Percentiles rank a stretch among this genome's conserved stretches.
Evolutionary conservation across 2,888 invertebrate genomes (phyloP).

Genomic region (Sabatieria punctata): DNA sequence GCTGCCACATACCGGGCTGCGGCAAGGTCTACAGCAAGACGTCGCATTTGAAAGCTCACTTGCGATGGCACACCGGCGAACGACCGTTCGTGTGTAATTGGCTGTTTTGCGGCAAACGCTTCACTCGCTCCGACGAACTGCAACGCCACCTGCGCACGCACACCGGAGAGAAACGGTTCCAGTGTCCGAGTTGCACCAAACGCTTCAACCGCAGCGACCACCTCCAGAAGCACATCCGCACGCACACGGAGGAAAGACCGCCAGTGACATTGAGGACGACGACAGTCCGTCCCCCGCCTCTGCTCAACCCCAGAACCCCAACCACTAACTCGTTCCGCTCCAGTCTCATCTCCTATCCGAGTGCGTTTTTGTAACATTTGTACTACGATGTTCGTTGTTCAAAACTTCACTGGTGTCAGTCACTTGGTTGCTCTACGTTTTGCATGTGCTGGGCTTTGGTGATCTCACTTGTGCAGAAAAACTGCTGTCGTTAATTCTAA

Average conservation of each 20-base stretch:
- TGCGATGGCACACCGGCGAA: slow-evolving; percentile 94
- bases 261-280: background rate
- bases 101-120: slow-evolving; percentile 82
- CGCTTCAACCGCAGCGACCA: slow-evolving; percentile 95
- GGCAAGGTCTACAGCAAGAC: slow-evolving; percentile 67
- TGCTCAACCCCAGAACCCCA: no score
- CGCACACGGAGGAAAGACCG: slow-evolving; percentile 43
- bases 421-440: no score
- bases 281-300: no score
- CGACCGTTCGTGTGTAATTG: slow-evolving; percentile 91
- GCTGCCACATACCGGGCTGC: slow-evolving; percentile 88
- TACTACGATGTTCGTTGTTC: no score
- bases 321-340: no score
- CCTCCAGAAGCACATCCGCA: slow-evolving; percentile 87
- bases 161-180: slow-evolving; percentile 47
- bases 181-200: slow-evolving; percentile 82
- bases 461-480: no score
- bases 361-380: no score
- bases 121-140: slow-evolving; percentile 85
- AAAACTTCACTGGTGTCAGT: no score
- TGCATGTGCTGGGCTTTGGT: no score
- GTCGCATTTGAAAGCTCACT: slow-evolving; percentile 90
- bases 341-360: no score
- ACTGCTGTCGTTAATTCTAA: no score
- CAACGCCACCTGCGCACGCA: slow-evolving; percentile 63